Percentiles rank a stretch among this genome's conserved stretches.
phyloP scores from a whole-genome alignment of 2,888 invertebrate species.

The Bembecia ichneumoniformis region DNA sequence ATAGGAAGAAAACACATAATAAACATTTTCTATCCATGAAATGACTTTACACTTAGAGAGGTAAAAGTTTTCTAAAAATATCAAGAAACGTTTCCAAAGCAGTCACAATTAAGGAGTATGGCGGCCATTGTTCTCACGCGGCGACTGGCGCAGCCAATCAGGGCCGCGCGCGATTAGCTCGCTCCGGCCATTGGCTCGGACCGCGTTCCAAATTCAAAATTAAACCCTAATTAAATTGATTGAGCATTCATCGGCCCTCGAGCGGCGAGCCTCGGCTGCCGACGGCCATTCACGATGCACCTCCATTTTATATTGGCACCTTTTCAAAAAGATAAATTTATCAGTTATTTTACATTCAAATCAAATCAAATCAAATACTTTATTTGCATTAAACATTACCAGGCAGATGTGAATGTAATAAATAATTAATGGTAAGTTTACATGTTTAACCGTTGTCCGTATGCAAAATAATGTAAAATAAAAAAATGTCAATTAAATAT shows the following conservation, averaged over 20 bases:
- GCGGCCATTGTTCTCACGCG: conserved; percentile 35
- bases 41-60: too few species aligned
- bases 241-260: conserved; percentile 26
- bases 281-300: conserved; percentile 7
- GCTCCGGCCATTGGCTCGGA: conserved; percentile 34
- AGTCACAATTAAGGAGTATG: conserved; percentile 32
- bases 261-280: conserved; percentile 10
- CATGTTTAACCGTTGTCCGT: too few species aligned
- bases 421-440: too few species aligned
- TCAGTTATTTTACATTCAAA: neutral
- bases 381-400: too few species aligned
- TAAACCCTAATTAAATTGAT: conserved; percentile 48
- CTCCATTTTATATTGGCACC: conserved; percentile 3
- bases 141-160: conserved; percentile 51
- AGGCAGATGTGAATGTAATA: too few species aligned
- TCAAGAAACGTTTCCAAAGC: conserved; percentile 17
- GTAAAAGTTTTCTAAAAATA: conserved; percentile 6
- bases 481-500: too few species aligned
- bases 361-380: too few species aligned
- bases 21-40: too few species aligned
- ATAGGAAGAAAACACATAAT: too few species aligned
- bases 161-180: conserved; percentile 24
- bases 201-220: conserved; percentile 29
- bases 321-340: neutral
- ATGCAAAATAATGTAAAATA: too few species aligned